Percentiles rank a stretch among this genome's conserved stretches.
phyloP scores from a whole-genome alignment of 2,888 invertebrate species.

The Lepetodrilus schrolli region DNA sequence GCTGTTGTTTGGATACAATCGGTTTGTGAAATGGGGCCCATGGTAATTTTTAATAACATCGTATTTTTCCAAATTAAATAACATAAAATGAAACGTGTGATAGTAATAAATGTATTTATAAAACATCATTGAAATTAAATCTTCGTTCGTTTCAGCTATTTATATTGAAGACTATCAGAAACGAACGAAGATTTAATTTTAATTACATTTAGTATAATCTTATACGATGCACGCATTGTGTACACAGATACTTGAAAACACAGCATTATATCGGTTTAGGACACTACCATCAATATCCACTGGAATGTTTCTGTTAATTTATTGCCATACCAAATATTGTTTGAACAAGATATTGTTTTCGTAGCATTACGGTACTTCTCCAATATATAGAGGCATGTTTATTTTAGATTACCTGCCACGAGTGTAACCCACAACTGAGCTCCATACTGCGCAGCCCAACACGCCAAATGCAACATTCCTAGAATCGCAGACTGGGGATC shows the following conservation, averaged over 20 bases:
- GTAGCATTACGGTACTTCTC: background rate
- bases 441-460: conserved; percentile 88
- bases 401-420: conserved; percentile 85
- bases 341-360: background rate
- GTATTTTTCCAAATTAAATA: no score
- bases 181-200: no score
- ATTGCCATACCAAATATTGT: background rate
- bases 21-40: no score
- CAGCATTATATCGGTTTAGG: background rate
- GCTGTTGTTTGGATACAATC: no score
- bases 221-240: no score
- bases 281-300: background rate
- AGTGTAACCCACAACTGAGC: conserved; percentile 95
- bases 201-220: no score
- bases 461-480: conserved; percentile 82
- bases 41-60: no score
- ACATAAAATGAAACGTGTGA: no score
- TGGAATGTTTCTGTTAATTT: background rate
- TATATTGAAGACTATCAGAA: no score
- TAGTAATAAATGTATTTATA: no score
- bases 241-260: background rate
- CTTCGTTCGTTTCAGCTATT: no score
- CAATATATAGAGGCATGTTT: background rate
- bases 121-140: no score
- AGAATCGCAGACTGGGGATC: conserved; percentile 48